phyloP scores from a whole-genome alignment of 2,113 vertebrate species.

The Dasyprocta punctata region DNA sequence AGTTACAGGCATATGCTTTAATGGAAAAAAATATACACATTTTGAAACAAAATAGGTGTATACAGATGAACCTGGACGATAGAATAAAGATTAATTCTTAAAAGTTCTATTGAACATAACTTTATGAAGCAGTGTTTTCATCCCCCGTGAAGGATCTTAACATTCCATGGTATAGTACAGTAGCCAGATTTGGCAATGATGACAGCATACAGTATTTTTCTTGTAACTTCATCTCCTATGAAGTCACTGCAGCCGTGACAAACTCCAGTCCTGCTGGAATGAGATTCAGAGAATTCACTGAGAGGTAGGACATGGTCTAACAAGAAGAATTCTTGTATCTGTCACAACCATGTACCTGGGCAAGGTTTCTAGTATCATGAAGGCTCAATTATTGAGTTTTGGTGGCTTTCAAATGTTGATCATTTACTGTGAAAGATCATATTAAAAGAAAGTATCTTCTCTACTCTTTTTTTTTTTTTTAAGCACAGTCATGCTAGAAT shows the following conservation, averaged over 20 bases:
- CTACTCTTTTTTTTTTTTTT: neutral
- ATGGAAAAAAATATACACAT: neutral
- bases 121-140: slow-evolving; percentile 48
- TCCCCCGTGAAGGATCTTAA: slow-evolving; percentile 7
- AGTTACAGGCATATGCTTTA: slow-evolving; percentile 10
- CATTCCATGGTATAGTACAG: slow-evolving; percentile 48
- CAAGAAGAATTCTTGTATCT: slow-evolving; percentile 48
- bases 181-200: neutral
- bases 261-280: slow-evolving; percentile 23
- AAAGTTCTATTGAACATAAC: slow-evolving; percentile 1
- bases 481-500: neutral
- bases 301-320: neutral
- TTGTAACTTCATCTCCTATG: slow-evolving; percentile 55
- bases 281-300: slow-evolving; percentile 32
- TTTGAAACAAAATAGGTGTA: slow-evolving; percentile 22
- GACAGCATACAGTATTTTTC: slow-evolving; percentile 8
- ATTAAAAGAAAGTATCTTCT: neutral
- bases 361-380: slow-evolving; percentile 28
- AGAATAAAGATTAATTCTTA: slow-evolving; percentile 44
- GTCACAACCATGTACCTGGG: neutral
- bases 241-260: slow-evolving; percentile 63
- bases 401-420: slow-evolving; percentile 13
- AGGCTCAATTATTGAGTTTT: neutral
- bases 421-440: neutral
- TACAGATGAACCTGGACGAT: neutral